Base-by-base conservation (phyloP, 2,888 invertebrate species). In the Leucophenga montana region DNA sequence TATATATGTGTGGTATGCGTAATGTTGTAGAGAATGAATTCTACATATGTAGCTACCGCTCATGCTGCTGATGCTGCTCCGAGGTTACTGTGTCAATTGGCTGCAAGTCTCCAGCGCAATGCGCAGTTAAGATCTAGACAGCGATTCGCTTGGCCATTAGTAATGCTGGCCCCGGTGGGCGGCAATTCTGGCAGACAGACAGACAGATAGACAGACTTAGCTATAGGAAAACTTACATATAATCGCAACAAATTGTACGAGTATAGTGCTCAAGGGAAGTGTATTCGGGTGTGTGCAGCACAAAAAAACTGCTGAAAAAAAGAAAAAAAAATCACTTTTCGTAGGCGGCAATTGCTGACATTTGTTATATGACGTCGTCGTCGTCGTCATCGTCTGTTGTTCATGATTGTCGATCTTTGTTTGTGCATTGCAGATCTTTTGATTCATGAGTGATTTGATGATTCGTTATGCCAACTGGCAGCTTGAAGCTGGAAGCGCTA, bases 71-170 rank as follows among this genome's bases (percentile, higher is more conserved):
- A 6, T 50, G 18, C 50, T 69, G 74, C 75, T 76, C 77, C 76
- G 82, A 78, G 82, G 80, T 80, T 79, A 83, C 82, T 81, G 82
- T 83, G 81, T 82, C 81, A 82, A 75, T 78, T 78, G 73, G 71
- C 78, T 18, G 66, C 66, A 18, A 46, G 20, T n/a, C 9, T 14
- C 39, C n/a, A 72, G 75, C 57, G 72, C 67, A 31, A 11, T 66
- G 20, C 72, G 80, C 82, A 82, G 82, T 59, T 67, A 20, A 56
- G 54, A 67, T 67, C 56, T 22, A 1, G 33, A 56, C 54, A 54
- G 33, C 76, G 78, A 79, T 83, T 76, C 74, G 74, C 64, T 14
- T 54, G n/a, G 44, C 66, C 83, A 75, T 73, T 81, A 77, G 77
- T 64, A 74, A 80, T 84, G 80, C n/a, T n/a, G n/a, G n/a, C 84